Evolutionary conservation across 2,113 vertebrate genomes (phyloP).

Genomic region (Sebastes fasciatus): DNA sequence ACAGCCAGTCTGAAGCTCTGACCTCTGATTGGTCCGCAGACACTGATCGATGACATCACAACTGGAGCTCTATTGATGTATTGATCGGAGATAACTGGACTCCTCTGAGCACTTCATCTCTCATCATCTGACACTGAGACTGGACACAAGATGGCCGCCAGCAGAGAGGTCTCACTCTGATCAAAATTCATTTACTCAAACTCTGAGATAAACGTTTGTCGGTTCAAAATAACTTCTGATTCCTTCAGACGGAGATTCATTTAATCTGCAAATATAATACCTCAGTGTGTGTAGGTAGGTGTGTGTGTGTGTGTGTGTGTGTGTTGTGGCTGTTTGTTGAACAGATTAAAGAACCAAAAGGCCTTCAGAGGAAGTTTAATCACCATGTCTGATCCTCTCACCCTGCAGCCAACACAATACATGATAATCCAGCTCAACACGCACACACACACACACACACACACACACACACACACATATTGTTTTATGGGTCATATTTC

Average conservation of each 20-base stretch:
- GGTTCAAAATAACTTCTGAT: no score
- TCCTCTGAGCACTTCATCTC: no score
- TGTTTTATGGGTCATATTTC: no score
- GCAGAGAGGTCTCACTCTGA: background rate
- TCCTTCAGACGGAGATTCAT: no score
- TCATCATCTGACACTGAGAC: no score
- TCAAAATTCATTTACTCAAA: background rate
- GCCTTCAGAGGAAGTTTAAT: slow-evolving; percentile 14
- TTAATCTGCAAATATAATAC: no score
- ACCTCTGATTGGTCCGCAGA: background rate
- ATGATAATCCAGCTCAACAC: background rate
- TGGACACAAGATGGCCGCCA: background rate
- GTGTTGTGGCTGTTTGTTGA: background rate
- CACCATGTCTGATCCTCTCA: slow-evolving; percentile 8
- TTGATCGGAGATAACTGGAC: no score
- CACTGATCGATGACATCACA: slow-evolving; percentile 21
- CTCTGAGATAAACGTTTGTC: no score
- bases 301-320: background rate
- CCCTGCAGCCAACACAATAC: slow-evolving; percentile 15
- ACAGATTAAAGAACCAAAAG: slow-evolving; percentile 10
- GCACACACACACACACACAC: background rate
- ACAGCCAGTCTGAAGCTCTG: background rate
- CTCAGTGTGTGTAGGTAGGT: background rate
- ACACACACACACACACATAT: background rate
- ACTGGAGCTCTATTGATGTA: background rate